Percentiles rank a stretch among this genome's conserved stretches.
These are phyloP conservation scores for Entomyzon cyanotis DNA, from an alignment of 2,113 vertebrate species.

Conservation along the genomic window DNA sequence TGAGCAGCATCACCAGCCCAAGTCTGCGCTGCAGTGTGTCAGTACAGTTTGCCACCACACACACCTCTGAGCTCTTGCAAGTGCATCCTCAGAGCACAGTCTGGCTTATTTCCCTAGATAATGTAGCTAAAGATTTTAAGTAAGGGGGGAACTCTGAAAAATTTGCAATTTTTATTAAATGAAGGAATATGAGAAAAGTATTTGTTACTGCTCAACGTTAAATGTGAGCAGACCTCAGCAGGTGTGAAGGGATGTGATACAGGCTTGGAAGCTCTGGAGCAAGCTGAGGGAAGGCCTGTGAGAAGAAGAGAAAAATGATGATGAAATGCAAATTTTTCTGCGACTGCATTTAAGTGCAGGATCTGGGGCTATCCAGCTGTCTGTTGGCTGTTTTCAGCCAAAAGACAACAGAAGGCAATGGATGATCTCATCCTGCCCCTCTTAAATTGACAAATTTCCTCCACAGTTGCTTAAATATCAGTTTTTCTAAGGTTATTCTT, in stretches of 20 bases:
- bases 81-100: background rate
- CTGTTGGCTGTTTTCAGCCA: background rate
- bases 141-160: background rate
- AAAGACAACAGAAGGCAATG: slow-evolving; percentile 1
- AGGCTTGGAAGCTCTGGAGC: background rate
- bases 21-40: background rate
- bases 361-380: background rate
- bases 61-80: background rate
- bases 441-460: background rate
- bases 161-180: background rate
- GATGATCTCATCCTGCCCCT: slow-evolving; percentile 30
- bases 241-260: slow-evolving; percentile 5
- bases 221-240: background rate
- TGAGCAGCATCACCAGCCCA: background rate
- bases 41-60: background rate
- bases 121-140: background rate
- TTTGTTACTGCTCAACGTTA: background rate
- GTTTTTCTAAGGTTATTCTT: background rate
- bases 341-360: background rate
- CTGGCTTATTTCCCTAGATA: background rate
- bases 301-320: slow-evolving; percentile 23
- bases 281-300: background rate
- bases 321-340: slow-evolving; percentile 22
- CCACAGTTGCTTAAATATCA: background rate
- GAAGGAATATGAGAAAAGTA: background rate